These are phyloP conservation scores for Glaucopsyche alexis DNA, from an alignment of 2,888 invertebrate genomes.

Conservation along the genomic window DNA sequence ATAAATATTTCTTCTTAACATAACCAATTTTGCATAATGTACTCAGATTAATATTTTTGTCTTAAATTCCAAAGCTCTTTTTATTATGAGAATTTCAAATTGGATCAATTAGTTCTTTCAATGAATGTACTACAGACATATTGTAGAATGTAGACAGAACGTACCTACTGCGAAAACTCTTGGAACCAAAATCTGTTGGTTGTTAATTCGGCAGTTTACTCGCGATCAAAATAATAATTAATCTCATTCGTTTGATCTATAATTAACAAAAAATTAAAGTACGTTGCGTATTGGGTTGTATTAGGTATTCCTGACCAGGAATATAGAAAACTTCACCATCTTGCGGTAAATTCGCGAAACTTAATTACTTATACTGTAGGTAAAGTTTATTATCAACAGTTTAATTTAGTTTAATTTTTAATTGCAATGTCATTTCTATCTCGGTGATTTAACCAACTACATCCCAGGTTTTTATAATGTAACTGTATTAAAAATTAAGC, in stretches of 20 bases:
- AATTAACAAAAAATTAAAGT: background rate
- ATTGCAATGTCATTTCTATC: too few relatives aligned
- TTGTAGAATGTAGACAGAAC: background rate
- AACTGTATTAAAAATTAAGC: too few relatives aligned
- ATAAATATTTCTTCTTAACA: background rate
- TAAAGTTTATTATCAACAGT: too few relatives aligned
- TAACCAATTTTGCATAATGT: background rate
- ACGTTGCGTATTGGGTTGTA: background rate
- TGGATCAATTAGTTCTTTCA: background rate
- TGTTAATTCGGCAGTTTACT: background rate
- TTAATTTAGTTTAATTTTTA: too few relatives aligned
- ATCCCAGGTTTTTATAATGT: too few relatives aligned
- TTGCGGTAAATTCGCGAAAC: too few relatives aligned
- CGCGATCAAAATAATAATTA: background rate
- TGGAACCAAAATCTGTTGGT: background rate
- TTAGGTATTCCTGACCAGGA: background rate
- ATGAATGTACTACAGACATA: too few relatives aligned
- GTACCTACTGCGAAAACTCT: background rate
- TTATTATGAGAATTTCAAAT: background rate
- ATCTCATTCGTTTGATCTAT: background rate
- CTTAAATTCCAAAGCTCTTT: background rate
- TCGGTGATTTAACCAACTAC: too few relatives aligned
- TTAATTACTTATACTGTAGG: too few relatives aligned
- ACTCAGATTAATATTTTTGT: background rate
- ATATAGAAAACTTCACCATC: background rate